phyloP scores from a whole-genome alignment of 2,888 invertebrate genomes.

The Hypolimnas misippus region DNA sequence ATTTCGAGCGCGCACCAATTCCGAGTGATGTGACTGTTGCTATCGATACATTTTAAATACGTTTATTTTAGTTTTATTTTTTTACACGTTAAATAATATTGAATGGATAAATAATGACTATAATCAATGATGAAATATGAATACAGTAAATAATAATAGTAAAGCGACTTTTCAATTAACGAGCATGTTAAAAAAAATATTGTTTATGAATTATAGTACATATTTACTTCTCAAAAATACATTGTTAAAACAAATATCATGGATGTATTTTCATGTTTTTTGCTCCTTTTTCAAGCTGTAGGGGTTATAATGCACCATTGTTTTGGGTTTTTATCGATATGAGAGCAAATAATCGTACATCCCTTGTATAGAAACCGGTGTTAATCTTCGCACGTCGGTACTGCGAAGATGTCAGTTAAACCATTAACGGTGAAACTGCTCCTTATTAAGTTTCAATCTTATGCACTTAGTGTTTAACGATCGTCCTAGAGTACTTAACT shows the following conservation, averaged over 20 bases:
- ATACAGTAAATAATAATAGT: no score
- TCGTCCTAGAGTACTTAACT: slow-evolving; percentile 52
- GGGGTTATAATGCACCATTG: neutral
- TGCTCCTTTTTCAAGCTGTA: neutral
- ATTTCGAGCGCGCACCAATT: slow-evolving; percentile 72
- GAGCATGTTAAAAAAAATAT: no score
- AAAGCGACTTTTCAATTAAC: no score
- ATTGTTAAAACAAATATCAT: no score
- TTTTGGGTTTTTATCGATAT: slow-evolving; percentile 32
- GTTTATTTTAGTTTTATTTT: slow-evolving; percentile 7
- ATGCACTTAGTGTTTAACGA: slow-evolving; percentile 56
- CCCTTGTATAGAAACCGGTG: slow-evolving; percentile 53
- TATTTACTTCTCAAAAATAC: no score
- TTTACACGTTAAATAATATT: neutral
- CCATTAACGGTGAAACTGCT: slow-evolving; percentile 72
- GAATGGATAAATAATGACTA: no score
- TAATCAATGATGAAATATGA: no score
- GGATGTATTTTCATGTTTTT: no score
- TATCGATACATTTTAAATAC: no score
- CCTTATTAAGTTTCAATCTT: slow-evolving; percentile 63
- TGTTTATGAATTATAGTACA: no score
- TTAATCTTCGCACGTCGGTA: slow-evolving; percentile 60
- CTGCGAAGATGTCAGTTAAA: slow-evolving; percentile 65
- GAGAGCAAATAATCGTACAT: slow-evolving; percentile 3
- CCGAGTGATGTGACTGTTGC: slow-evolving; percentile 58